Conservation (phyloP, 2,113 vertebrate species). For the Penelope pileata region DNA sequence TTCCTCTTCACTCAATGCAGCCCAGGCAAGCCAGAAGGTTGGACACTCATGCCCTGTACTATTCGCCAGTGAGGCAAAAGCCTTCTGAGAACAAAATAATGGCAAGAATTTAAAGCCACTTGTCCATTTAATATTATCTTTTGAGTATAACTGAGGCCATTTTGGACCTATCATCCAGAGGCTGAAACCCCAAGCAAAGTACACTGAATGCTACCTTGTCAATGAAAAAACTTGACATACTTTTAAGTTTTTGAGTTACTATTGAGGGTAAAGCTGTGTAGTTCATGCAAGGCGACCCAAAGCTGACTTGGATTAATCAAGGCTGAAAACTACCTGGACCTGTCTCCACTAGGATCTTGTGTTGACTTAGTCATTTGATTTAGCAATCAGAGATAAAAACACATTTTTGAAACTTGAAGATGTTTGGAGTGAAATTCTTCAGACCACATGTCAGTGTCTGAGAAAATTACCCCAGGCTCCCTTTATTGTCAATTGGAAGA, state of each 20-base stretch:
- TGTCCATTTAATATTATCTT: background rate
- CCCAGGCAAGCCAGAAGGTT: too few relatives aligned
- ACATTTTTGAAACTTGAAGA: background rate
- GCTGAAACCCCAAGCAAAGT: background rate
- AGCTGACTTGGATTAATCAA: background rate
- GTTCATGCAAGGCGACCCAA: background rate
- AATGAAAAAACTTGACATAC: background rate
- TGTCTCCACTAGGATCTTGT: background rate
- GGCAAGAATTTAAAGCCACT: background rate
- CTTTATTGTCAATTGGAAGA: conserved; percentile 26
- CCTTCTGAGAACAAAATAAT: background rate
- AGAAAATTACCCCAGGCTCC: conserved; percentile 27
- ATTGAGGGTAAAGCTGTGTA: background rate
- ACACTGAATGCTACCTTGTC: background rate
- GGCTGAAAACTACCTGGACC: background rate
- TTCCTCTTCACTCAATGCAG: too few relatives aligned
- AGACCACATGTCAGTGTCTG: background rate
- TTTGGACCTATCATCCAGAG: background rate
- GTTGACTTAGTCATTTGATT: background rate
- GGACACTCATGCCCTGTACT: too few relatives aligned
- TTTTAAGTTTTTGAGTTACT: background rate
- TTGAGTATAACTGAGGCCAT: background rate
- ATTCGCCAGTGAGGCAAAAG: background rate
- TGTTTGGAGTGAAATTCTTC: conserved; percentile 6
- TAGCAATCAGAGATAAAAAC: background rate